phyloP scores from a whole-genome alignment of 1,140 invertebrate species.

The Zophobas atratus region DNA sequence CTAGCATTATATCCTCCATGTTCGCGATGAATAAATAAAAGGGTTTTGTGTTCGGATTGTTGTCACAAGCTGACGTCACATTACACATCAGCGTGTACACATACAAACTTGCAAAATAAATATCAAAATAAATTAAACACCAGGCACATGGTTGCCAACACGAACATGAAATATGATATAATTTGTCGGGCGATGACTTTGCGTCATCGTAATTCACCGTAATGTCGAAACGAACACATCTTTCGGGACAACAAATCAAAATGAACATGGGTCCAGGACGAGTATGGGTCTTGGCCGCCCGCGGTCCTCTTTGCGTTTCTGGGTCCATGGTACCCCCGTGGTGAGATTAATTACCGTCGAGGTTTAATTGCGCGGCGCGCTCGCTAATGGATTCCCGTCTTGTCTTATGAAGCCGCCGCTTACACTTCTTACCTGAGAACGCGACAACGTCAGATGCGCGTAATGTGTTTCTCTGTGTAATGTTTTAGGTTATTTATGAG shows the following conservation, averaged over 20 bases:
- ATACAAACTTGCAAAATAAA: neutral
- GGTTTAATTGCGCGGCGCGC: slow-evolving; percentile 56
- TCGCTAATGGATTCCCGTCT: slow-evolving; percentile 55
- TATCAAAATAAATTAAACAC: neutral
- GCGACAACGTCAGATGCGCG: slow-evolving; percentile 41
- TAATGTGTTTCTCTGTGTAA: slow-evolving; percentile 43
- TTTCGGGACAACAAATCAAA: slow-evolving; percentile 46
- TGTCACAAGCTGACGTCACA: slow-evolving; percentile 3
- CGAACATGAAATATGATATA: slow-evolving; percentile 20
- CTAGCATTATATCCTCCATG: neutral
- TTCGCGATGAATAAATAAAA: slow-evolving; percentile 25
- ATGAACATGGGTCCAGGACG: slow-evolving; percentile 24
- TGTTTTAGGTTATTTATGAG: slow-evolving; percentile 43
- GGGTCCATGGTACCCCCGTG: slow-evolving; percentile 44
- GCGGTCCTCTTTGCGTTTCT: slow-evolving; percentile 37
- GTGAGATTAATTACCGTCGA: slow-evolving; percentile 56
- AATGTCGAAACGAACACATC: slow-evolving; percentile 45
- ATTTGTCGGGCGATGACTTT: slow-evolving; percentile 46
- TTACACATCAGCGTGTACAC: neutral
- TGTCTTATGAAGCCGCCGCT: slow-evolving; percentile 44
- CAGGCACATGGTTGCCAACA: neutral
- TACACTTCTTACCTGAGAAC: slow-evolving; percentile 41
- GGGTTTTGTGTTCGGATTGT: slow-evolving; percentile 8
- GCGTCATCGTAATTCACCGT: slow-evolving; percentile 42
- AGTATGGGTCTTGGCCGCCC: slow-evolving; percentile 28